These are phyloP conservation scores for Lordiphosa collinella DNA, from an alignment of 1,140 invertebrate genomes.

Conservation along the genomic window DNA sequence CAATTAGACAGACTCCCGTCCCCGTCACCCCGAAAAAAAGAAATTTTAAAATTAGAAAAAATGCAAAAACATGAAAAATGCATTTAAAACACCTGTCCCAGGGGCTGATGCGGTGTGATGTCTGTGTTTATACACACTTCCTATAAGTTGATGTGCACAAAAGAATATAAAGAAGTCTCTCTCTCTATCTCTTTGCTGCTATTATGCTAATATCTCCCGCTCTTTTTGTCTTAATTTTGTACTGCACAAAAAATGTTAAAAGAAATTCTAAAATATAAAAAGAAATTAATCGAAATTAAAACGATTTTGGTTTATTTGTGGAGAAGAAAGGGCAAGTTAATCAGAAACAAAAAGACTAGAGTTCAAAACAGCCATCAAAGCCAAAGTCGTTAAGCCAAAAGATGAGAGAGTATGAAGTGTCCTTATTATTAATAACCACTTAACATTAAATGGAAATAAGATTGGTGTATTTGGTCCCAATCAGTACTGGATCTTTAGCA, in stretches of 20 bases:
- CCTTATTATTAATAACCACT: too few relatives aligned
- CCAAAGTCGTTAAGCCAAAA: too few relatives aligned
- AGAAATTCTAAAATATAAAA: constrained; percentile 17
- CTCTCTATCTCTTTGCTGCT: neutral
- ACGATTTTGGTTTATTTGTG: constrained; percentile 28
- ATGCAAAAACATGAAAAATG: constrained; percentile 34
- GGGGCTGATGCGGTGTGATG: neutral
- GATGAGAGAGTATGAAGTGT: too few relatives aligned
- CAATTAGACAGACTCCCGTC: neutral
- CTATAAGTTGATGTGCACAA: constrained; percentile 1
- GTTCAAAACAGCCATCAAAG: too few relatives aligned
- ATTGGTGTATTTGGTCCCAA: too few relatives aligned
- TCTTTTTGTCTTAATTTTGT: neutral
- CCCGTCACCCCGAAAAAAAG: neutral
- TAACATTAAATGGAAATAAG: too few relatives aligned
- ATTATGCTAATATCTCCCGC: neutral
- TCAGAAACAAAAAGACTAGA: too few relatives aligned
- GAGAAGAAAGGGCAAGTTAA: constrained; percentile 14
- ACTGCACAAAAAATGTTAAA: constrained; percentile 29
- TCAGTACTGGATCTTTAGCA: too few relatives aligned
- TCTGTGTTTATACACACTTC: constrained; percentile 33
- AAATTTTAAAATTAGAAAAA: constrained; percentile 1
- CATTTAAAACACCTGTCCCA: constrained; percentile 25
- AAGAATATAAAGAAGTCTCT: neutral
- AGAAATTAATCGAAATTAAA: constrained; percentile 25